Conservation (phyloP, 2,797 vertebrate species). For the Sebastolobus altivelis region DNA sequence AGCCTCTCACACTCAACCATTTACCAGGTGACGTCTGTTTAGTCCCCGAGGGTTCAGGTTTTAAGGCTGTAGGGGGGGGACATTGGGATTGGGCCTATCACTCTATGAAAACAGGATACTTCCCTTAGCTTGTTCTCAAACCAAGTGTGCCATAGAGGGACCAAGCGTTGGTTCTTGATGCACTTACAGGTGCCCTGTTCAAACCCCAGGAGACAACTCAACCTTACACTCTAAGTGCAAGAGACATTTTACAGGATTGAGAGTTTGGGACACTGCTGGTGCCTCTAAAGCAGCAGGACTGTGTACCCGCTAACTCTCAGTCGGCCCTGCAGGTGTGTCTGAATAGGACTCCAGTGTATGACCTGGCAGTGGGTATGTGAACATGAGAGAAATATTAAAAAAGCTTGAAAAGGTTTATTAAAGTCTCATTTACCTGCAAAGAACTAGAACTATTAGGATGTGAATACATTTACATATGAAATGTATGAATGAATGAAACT, state of each 20-base stretch:
- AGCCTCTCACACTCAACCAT: too few relatives aligned
- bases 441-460: background rate
- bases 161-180: constrained; percentile 2
- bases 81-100: background rate
- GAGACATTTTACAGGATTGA: constrained; percentile 28
- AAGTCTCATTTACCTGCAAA: background rate
- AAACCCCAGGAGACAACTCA: constrained; percentile 27
- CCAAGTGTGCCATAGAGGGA: constrained; percentile 8
- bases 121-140: constrained; percentile 34
- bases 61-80: too few relatives aligned
- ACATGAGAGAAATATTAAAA: background rate
- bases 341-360: constrained; percentile 6
- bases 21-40: too few relatives aligned
- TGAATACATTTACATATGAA: constrained; percentile 6
- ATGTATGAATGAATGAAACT: background rate
- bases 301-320: background rate
- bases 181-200: constrained; percentile 28
- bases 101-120: constrained; percentile 8
- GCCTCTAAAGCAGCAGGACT: constrained; percentile 12
- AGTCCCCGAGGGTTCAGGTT: too few relatives aligned
- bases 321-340: constrained; percentile 21
- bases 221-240: constrained; percentile 28
- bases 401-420: background rate
- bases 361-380: constrained; percentile 5
- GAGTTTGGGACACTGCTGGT: constrained; percentile 34